Evolutionary conservation across 1,140 invertebrate genomes (phyloP).

Genomic region (Neodiprion virginianus): DNA sequence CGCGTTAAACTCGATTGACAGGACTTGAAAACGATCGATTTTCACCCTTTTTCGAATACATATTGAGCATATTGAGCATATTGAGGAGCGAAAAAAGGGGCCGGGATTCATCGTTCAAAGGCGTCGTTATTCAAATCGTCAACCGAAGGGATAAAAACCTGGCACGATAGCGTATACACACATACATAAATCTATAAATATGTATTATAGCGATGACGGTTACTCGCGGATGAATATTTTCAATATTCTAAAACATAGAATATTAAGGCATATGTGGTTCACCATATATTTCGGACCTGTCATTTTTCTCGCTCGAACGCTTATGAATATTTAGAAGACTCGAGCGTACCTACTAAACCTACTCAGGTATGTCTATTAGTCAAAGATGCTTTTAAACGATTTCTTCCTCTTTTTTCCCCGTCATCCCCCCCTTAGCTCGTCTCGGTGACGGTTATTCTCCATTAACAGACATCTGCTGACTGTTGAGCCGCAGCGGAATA

Average conservation of each 20-base stretch:
- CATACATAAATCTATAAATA: neutral
- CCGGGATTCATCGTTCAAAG: neutral
- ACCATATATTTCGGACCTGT: neutral
- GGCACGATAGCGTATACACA: too few relatives aligned
- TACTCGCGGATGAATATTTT: neutral
- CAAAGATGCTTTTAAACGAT: neutral
- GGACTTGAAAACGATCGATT: too few relatives aligned
- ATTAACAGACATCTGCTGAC: too few relatives aligned
- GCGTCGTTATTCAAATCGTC: neutral
- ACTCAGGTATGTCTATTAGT: neutral
- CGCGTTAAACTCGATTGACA: too few relatives aligned
- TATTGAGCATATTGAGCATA: neutral
- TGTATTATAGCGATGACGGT: neutral
- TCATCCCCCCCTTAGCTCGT: too few relatives aligned
- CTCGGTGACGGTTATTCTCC: too few relatives aligned
- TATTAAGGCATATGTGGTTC: too few relatives aligned
- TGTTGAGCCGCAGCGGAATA: too few relatives aligned
- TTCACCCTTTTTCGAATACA: too few relatives aligned
- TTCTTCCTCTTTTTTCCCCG: neutral
- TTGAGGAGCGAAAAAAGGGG: neutral
- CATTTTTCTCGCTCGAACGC: neutral
- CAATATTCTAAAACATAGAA: neutral
- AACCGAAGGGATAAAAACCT: neutral
- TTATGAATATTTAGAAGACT: conserved; percentile 4
- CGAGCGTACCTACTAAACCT: neutral